Conservation (phyloP, 2,113 vertebrate genomes). For the Gopherus flavomarginatus region DNA sequence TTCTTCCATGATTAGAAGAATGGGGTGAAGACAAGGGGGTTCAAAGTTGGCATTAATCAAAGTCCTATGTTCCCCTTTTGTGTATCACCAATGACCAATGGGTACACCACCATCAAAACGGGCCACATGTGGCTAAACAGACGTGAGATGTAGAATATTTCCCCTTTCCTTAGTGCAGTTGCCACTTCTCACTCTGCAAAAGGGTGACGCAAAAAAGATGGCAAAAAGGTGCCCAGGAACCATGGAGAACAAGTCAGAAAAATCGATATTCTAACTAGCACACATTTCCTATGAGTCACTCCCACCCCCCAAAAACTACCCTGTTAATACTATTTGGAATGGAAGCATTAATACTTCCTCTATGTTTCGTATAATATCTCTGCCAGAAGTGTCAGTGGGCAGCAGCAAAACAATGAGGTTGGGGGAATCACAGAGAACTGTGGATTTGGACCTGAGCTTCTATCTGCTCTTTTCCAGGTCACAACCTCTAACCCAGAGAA, state of each 20-base stretch:
- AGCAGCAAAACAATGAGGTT: not conserved
- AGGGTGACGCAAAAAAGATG: not conserved
- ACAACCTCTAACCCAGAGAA: not conserved
- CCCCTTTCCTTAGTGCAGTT: not conserved
- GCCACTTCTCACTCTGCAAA: not conserved
- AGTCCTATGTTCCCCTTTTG: not conserved
- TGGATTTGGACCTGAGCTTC: not conserved
- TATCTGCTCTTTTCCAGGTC: not conserved
- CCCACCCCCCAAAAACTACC: not conserved
- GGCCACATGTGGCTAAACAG: not conserved
- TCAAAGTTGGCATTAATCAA: not conserved
- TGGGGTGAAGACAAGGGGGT: not conserved
- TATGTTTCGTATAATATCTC: not conserved
- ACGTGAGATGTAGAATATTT: not conserved
- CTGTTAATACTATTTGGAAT: not conserved
- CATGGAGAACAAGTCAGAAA: not conserved
- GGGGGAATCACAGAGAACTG: not conserved
- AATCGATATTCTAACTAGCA: not conserved
- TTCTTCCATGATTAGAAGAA: not conserved
- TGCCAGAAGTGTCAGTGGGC: not conserved
- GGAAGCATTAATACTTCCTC: not conserved
- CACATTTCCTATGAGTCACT: rapidly evolving
- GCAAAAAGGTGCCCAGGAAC: not conserved
- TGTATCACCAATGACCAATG: not conserved
- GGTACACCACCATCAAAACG: not conserved